Conservation (phyloP, 2,888 invertebrate genomes). For the Dryomyza anilis region DNA sequence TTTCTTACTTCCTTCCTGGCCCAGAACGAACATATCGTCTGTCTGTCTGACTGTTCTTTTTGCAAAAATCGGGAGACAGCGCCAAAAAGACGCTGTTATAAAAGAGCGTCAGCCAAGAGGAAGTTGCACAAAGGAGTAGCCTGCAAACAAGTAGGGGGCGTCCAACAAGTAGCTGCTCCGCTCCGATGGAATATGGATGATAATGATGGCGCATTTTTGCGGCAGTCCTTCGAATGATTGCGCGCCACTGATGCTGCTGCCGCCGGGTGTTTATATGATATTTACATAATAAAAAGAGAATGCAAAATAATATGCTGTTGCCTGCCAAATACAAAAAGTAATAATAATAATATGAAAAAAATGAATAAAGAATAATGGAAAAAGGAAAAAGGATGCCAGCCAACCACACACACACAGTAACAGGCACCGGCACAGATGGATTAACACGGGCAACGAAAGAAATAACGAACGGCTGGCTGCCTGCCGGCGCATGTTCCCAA, state of each 20-base stretch:
- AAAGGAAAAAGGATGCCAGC: not conserved
- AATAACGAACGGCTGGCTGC: not conserved
- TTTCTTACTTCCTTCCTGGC: constrained; percentile 30
- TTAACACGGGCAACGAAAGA: too few species aligned
- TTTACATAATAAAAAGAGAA: constrained; percentile 54
- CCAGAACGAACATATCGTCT: too few species aligned
- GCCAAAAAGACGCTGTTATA: too few species aligned
- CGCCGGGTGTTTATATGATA: constrained; percentile 56
- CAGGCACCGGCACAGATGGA: not conserved
- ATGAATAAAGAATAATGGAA: too few species aligned
- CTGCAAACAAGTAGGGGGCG: not conserved
- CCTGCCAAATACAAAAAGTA: not conserved
- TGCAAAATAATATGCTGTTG: constrained; percentile 5
- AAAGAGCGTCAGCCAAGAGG: too few species aligned
- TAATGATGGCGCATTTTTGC: constrained; percentile 20
- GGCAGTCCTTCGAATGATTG: constrained; percentile 13
- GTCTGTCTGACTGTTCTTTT: too few species aligned
- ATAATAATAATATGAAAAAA: too few species aligned
- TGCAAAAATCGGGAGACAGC: too few species aligned
- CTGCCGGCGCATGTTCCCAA: not conserved
- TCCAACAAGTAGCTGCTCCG: constrained; percentile 4
- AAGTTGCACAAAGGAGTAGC: not conserved
- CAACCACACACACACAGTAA: not conserved
- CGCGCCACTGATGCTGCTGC: constrained; percentile 38
- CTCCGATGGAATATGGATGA: not conserved